Percentiles rank a stretch among this genome's conserved stretches.
Evolutionary conservation across 2,888 invertebrate genomes (phyloP).

Genomic region (Adela reaumurella): DNA sequence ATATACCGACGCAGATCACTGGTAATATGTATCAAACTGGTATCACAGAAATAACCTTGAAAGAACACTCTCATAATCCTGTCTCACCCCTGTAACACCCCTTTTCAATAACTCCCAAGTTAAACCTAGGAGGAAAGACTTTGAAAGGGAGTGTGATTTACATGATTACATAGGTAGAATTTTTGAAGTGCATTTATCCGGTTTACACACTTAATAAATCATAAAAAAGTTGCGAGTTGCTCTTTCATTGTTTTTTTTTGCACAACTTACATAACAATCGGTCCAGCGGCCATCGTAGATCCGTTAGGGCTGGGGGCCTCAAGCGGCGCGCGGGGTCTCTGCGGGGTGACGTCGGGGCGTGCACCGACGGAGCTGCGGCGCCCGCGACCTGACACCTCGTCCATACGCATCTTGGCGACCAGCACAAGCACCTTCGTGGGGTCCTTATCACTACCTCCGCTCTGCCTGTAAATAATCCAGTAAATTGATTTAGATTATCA

Average conservation of each 20-base stretch:
- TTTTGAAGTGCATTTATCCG: neutral
- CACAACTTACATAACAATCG: conserved; percentile 24
- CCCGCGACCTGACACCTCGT: conserved; percentile 11
- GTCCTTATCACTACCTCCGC: no score
- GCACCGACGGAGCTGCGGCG: conserved; percentile 17
- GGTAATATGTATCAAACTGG: no score
- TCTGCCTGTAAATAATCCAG: no score
- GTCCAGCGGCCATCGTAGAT: conserved; percentile 26
- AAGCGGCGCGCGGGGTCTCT: conserved; percentile 16
- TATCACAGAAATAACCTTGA: no score
- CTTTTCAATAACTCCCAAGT: no score
- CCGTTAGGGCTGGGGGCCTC: conserved; percentile 46
- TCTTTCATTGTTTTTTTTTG: neutral
- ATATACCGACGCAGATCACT: no score
- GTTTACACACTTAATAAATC: neutral
- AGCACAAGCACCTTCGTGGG: conserved; percentile 18
- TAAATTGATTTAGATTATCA: no score
- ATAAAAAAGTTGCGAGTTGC: neutral
- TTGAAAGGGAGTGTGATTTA: no score
- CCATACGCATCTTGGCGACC: conserved; percentile 34
- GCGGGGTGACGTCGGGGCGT: conserved; percentile 9
- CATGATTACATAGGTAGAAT: neutral
- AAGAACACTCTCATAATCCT: no score
- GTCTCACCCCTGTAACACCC: no score
- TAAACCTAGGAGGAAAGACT: no score